A percentile compares a stretch with the other conserved stretches of the same genome.
Conservation (phyloP, 2,113 vertebrate species). For the Vicugna pacos region DNA sequence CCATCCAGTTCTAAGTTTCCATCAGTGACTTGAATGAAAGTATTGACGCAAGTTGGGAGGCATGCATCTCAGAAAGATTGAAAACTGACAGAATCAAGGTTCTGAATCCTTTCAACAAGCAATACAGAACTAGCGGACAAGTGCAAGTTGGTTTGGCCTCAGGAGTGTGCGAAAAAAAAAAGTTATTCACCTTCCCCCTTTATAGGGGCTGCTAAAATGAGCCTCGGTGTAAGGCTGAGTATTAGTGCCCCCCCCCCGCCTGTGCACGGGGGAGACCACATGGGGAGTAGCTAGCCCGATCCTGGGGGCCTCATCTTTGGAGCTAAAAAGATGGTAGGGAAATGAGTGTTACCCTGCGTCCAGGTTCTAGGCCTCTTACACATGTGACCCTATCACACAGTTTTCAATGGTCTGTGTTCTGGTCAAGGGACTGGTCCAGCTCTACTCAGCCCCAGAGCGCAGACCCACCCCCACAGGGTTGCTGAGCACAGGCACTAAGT, state of each 20-base stretch:
- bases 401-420: not conserved
- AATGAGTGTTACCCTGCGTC: not conserved
- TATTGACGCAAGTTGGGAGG: not conserved
- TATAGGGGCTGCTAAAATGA: not conserved
- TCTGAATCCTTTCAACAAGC: not conserved
- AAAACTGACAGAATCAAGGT: not conserved
- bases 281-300: not conserved
- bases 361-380: not conserved
- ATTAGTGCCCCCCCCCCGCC: too few species aligned
- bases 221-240: accelerated
- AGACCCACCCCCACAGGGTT: not conserved
- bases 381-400: not conserved
- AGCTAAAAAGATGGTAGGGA: not conserved
- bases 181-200: not conserved
- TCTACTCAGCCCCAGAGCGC: not conserved
- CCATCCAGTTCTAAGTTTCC: not conserved
- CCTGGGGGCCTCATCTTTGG: not conserved
- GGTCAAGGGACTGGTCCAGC: not conserved
- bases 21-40: not conserved
- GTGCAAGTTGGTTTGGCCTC: not conserved
- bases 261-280: not conserved
- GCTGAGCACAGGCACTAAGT: not conserved
- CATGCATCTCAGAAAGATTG: not conserved
- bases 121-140: not conserved
- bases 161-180: not conserved